These are phyloP conservation scores for Oreocharis arfaki DNA, from an alignment of 2,113 vertebrate genomes.

Conservation along the genomic window DNA sequence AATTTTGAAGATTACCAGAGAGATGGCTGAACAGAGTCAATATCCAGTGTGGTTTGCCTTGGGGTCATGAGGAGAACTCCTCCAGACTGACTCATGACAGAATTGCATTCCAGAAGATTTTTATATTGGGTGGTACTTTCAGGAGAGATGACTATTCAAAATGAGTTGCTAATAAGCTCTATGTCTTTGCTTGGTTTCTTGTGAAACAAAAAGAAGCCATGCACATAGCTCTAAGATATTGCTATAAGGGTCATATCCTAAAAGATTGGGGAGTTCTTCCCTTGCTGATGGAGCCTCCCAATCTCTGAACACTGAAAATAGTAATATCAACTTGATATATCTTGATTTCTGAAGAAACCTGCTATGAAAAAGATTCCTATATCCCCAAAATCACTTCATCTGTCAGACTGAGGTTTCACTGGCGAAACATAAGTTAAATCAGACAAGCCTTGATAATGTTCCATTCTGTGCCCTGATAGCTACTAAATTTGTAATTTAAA, in stretches of 20 bases:
- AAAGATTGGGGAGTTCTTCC: background rate
- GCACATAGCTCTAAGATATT: background rate
- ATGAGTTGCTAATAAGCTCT: background rate
- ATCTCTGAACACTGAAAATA: background rate
- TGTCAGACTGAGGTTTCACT: background rate
- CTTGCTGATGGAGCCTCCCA: background rate
- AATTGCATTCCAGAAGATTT: constrained; percentile 24
- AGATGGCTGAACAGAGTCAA: background rate
- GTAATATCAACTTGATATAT: background rate
- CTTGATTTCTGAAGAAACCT: background rate
- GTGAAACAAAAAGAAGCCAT: background rate
- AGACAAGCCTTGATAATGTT: background rate
- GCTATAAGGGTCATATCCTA: background rate
- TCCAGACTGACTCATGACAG: background rate
- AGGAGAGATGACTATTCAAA: constrained; percentile 3
- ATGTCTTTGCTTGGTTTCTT: background rate
- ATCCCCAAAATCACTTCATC: background rate
- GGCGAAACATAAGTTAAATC: constrained; percentile 1
- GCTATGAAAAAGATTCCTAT: background rate
- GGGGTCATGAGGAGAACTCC: background rate
- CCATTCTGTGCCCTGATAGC: background rate
- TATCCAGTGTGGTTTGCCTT: background rate
- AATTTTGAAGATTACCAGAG: background rate
- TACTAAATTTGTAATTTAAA: background rate
- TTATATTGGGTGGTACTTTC: background rate